phyloP scores from a whole-genome alignment of 1,140 invertebrate species.

The Leucophenga varia region DNA sequence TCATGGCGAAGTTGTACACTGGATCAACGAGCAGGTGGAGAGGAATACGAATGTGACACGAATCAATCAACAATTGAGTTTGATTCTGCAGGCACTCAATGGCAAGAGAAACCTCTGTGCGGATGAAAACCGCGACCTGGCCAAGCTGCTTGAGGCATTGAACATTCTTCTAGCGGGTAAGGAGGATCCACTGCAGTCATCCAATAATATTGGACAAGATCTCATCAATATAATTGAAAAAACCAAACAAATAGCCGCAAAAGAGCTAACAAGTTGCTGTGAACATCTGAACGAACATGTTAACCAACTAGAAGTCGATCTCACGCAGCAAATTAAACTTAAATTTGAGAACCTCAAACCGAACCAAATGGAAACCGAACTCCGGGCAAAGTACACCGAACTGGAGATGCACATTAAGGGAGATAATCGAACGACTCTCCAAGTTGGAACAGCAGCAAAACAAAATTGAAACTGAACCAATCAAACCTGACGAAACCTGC shows the following conservation, averaged over 20 bases:
- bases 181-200: not conserved
- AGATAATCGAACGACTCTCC: not conserved
- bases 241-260: constrained; percentile 1
- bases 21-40: constrained; percentile 20
- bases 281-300: constrained; percentile 4
- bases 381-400: too few relatives aligned
- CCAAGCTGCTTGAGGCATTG: constrained; percentile 6
- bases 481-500: constrained; percentile 14
- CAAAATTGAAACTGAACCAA: too few relatives aligned
- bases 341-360: not conserved
- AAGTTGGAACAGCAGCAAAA: constrained; percentile 6
- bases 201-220: constrained; percentile 19
- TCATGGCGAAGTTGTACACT: constrained; percentile 11
- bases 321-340: too few relatives aligned
- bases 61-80: constrained; percentile 10
- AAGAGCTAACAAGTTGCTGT: constrained; percentile 18
- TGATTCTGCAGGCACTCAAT: constrained; percentile 4
- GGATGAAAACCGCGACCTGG: not conserved
- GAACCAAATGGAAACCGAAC: not conserved
- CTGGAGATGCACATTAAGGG: constrained; percentile 5
- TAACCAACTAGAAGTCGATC: constrained; percentile 5
- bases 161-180: not conserved
- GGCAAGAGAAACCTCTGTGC: not conserved
- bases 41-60: constrained; percentile 9
- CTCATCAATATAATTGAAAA: constrained; percentile 13